phyloP scores from a whole-genome alignment of 2,113 vertebrate genomes.

The Climacteris rufus region DNA sequence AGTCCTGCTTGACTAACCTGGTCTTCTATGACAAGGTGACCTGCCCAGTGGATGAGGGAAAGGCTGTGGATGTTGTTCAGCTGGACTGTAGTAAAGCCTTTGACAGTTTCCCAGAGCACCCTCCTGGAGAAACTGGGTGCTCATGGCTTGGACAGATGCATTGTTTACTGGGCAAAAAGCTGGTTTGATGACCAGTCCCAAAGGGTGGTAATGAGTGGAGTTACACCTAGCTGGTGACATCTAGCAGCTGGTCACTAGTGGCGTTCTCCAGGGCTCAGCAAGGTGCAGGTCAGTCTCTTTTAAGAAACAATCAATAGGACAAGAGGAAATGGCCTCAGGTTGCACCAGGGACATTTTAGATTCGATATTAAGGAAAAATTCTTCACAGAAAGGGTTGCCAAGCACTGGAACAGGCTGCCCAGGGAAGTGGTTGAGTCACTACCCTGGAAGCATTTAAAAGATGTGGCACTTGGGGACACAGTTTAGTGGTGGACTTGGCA shows the following conservation, averaged over 20 bases:
- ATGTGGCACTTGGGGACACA: neutral
- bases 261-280: neutral
- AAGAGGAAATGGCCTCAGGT: neutral
- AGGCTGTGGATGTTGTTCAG: neutral
- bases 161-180: neutral
- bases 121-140: neutral
- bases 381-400: neutral
- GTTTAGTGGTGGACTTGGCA: neutral
- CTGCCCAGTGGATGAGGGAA: neutral
- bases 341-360: neutral
- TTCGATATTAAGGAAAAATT: neutral
- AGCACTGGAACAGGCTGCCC: neutral
- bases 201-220: neutral
- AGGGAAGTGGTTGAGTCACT: neutral
- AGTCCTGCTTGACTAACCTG: neutral
- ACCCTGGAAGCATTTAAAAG: neutral
- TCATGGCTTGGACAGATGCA: neutral
- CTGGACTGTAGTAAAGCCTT: neutral
- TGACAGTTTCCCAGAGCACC: neutral
- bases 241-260: neutral
- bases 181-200: neutral
- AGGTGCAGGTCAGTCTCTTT: neutral
- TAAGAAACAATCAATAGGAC: neutral
- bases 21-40: neutral
- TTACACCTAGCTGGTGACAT: neutral